Percentiles rank a stretch among this genome's conserved stretches.
Conservation (phyloP, 2,888 invertebrate genomes). For the Machimus atricapillus region DNA sequence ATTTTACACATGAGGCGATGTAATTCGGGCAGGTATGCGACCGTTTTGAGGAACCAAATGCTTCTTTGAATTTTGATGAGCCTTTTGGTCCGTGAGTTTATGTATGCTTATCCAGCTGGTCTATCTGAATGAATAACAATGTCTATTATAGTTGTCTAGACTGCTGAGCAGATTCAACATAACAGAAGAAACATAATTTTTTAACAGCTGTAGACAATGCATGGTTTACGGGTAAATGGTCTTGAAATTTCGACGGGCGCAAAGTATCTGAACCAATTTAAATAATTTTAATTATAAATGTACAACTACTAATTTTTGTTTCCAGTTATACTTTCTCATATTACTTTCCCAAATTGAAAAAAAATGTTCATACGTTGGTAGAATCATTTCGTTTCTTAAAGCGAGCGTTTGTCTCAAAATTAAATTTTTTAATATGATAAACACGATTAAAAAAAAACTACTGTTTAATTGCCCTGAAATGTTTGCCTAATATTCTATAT, state of each 20-base stretch:
- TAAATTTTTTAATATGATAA: no score
- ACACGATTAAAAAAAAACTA: no score
- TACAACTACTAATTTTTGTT: no score
- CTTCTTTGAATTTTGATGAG: not conserved
- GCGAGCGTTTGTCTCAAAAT: no score
- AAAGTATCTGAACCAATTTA: no score
- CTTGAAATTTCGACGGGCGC: not conserved
- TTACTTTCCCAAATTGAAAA: no score
- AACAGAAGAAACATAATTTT: not conserved
- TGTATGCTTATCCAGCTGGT: not conserved
- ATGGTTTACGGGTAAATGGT: not conserved
- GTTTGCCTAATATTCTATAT: no score
- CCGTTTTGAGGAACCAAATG: not conserved
- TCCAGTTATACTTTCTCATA: no score
- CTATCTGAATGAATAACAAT: not conserved
- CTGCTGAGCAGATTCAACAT: not conserved
- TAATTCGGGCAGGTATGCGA: not conserved
- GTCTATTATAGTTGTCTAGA: not conserved
- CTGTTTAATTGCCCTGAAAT: no score
- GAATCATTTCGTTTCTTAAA: no score
- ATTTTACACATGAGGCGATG: not conserved
- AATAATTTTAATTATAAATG: no score
- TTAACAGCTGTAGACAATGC: not conserved
- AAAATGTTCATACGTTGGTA: no score
- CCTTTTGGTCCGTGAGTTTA: not conserved